Conservation (phyloP, 2,888 invertebrate genomes). For the Chaitophorus viminalis region DNA sequence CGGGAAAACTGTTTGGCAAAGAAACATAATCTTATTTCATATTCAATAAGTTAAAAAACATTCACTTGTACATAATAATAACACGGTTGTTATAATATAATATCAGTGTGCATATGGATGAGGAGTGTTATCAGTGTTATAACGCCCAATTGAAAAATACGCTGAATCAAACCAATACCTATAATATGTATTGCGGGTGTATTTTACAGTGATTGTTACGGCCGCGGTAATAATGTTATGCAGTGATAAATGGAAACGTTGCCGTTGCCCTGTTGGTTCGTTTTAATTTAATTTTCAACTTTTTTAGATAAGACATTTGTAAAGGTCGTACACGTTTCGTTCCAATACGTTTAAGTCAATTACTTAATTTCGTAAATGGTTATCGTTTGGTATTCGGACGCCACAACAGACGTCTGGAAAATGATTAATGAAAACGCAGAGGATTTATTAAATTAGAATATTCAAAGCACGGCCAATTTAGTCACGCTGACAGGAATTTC, state of each 20-base stretch:
- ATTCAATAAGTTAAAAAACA: background rate
- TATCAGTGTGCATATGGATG: background rate
- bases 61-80: background rate
- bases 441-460: background rate
- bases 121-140: background rate
- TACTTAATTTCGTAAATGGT: constrained; percentile 9
- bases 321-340: background rate
- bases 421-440: background rate
- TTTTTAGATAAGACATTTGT: constrained; percentile 8
- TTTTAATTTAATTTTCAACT: background rate
- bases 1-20: background rate
- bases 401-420: background rate
- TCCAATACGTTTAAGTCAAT: background rate
- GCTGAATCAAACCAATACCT: background rate
- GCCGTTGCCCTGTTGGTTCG: background rate
- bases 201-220: background rate
- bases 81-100: no score
- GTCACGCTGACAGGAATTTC: background rate
- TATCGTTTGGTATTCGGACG: background rate
- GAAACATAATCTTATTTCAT: background rate
- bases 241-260: constrained; percentile 1
- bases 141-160: background rate
- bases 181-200: background rate
- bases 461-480: background rate
- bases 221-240: background rate